Evolutionary conservation across 2,113 vertebrate genomes (phyloP).

Genomic region (Bettongia penicillata): DNA sequence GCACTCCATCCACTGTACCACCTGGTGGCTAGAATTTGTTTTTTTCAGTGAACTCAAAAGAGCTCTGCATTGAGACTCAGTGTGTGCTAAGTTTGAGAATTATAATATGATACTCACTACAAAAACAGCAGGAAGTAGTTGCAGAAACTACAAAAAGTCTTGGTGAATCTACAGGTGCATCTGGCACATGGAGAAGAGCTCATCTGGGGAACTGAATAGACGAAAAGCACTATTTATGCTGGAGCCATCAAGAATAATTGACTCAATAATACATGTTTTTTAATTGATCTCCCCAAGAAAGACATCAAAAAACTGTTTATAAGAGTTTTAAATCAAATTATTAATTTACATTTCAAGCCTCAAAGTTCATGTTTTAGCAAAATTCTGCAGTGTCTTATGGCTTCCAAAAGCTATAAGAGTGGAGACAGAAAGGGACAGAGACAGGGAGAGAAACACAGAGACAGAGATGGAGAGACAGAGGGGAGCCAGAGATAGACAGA

Average conservation of each 20-base stretch:
- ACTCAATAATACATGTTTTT: not conserved
- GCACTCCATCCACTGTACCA: no score
- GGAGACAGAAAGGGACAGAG: not conserved
- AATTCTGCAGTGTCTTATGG: not conserved
- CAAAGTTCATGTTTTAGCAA: slow-evolving; percentile 11
- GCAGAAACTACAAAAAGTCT: not conserved
- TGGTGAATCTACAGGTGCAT: not conserved
- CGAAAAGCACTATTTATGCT: not conserved
- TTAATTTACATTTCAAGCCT: not conserved
- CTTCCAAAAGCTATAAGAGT: not conserved
- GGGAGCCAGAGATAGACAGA: no score
- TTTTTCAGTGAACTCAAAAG: slow-evolving; percentile 43
- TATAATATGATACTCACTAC: slow-evolving; percentile 1
- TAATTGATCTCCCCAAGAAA: not conserved
- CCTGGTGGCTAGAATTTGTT: slow-evolving; percentile 3
- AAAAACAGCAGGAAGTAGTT: not conserved
- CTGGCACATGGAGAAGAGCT: not conserved
- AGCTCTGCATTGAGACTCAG: not conserved
- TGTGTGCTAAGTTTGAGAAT: not conserved
- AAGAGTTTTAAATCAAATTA: slow-evolving; percentile 13
- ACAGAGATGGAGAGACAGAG: no score
- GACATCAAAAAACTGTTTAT: not conserved
- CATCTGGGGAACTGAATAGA: not conserved
- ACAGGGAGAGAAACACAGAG: not conserved
- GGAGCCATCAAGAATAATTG: not conserved